Evolutionary conservation across 2,113 vertebrate genomes (phyloP), one percentile per base, ranked within the genome.

Genomic region (Balaeniceps rex): DNA sequence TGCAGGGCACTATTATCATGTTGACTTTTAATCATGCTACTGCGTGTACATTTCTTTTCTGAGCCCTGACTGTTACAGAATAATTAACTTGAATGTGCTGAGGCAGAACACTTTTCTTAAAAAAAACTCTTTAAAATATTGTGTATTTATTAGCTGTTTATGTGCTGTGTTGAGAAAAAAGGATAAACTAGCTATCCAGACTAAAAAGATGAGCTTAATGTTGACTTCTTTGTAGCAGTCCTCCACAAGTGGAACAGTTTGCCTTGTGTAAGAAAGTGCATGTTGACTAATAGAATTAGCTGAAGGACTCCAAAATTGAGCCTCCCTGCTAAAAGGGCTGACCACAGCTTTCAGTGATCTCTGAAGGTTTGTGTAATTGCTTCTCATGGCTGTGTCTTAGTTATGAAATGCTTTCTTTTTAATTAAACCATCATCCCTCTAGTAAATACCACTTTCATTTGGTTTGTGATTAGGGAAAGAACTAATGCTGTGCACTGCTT

Each of bases 401-500:
- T 87, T 97, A 93, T 26, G 46, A 95, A 97, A 88, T 68, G 47
- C 60, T 97, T 91, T 96, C 52, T 71, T 93, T 95, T 97, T 97
- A 96, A 97, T 97, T 97, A 97, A 97, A 92, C 81, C 47, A 72
- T 94, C n/a, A 90, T 94, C 78, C 66, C 34, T 94, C 80, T 88
- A 78, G 80, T 97, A 97, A 96, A 87, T 84, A 95, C 81, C 44
- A 38, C n/a, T 96, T 97, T 92, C 42, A 93, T 94, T 97, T 95
- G 42, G 46, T 82, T 96, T 88, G 74, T 96, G 95, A 95, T 97
- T 96, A 95, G 92, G 69, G 38, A 42, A 79, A 77, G 71, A 69
- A 63, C 54, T 65, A 54, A 78, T 22, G 51, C 19, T 95, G 46
- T 85, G 71, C 79, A 38, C 52, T 92, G 82, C 77, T 87, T 82